phyloP scores from a whole-genome alignment of 2,113 vertebrate species.

The Rhineura floridana region DNA sequence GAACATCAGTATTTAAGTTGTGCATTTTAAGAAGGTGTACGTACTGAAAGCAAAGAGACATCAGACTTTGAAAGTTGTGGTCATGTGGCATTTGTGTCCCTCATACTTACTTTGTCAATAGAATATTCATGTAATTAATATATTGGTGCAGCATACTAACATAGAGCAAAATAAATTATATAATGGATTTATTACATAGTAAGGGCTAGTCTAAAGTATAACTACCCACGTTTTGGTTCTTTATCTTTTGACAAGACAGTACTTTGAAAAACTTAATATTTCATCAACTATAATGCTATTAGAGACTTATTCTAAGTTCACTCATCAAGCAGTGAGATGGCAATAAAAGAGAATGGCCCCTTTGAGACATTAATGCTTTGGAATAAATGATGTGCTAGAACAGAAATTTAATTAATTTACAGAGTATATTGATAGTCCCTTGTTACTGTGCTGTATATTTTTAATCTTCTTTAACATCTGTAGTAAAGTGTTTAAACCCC shows the following conservation, averaged over 20 bases:
- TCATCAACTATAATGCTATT: constrained; percentile 96
- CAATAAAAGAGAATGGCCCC: constrained; percentile 99
- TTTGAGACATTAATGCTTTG: constrained; percentile 92
- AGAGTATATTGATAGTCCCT: constrained; percentile 99
- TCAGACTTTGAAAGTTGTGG: constrained; percentile 17
- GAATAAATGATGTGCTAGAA: constrained; percentile 99
- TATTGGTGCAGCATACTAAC: constrained; percentile 14
- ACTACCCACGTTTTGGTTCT: constrained; percentile 59
- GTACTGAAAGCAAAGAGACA: constrained; percentile 31
- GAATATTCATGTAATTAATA: neutral
- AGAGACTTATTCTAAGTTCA: constrained; percentile 95
- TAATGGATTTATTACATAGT: neutral
- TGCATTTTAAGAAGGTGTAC: constrained; percentile 45
- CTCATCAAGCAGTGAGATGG: constrained; percentile 95
- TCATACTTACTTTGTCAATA: neutral
- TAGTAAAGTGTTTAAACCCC: constrained; percentile 87
- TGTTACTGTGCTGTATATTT: constrained; percentile 96
- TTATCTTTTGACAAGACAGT: constrained; percentile 70
- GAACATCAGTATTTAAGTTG: constrained; percentile 27
- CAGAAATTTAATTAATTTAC: constrained; percentile 99
- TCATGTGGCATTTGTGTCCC: constrained; percentile 49
- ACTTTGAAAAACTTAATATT: constrained; percentile 90
- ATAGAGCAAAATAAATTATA: neutral
- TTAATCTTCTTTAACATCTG: constrained; percentile 98
- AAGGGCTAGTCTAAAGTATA: constrained; percentile 40